Evolutionary conservation across 2,113 vertebrate species (phyloP), one percentile per base, ranked within the genome.

Genomic region (Corythoichthys haematopterus): DNA sequence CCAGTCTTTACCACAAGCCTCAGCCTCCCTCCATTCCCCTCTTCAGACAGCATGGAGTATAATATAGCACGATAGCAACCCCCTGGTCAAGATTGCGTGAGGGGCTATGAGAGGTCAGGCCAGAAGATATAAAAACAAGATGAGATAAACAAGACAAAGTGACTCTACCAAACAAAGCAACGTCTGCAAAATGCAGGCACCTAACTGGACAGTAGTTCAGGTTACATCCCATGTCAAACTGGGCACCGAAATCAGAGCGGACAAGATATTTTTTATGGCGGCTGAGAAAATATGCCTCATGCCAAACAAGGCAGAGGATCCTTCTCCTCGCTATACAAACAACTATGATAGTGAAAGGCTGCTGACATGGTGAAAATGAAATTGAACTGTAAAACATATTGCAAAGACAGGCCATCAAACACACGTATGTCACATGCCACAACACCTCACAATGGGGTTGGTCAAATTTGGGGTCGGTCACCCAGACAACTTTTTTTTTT

Each of bases 301-400:
- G 79, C 85, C 82, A 80, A 43, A 68, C 50, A 70, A 74, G 73
- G 81, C 76, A 58, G 6, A 72, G 68, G 70, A 75, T 78, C 70
- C 66, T 75, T 79, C 72, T 74, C 12, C 5, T 71, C 65, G 79
- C 81, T 82, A 80, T 89, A 89, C 82, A 88, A 88, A 87, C 86
- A 87, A 82, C 78, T 80, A 66, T 68, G 82, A 68, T 85, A 84
- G 66, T 64, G 80, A 60, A 75, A 75, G 82, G 75, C 75, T 82
- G 87, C 84, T 88, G 83, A 85, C 80, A 13, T 72, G 53, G 79
- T 81, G 78, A 86, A 80, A 86, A 75, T 84, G 77, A 84, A 80
- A 86, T 81, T 87, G 77, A 85, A 87, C 78, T 77, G 76, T 84
- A 88, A 88, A 86, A 82, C 71, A 40, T 69, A 72, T 71, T 36